These are phyloP conservation scores for Atrichornis clamosus DNA, from an alignment of 2,113 vertebrate genomes.

Conservation along the genomic window DNA sequence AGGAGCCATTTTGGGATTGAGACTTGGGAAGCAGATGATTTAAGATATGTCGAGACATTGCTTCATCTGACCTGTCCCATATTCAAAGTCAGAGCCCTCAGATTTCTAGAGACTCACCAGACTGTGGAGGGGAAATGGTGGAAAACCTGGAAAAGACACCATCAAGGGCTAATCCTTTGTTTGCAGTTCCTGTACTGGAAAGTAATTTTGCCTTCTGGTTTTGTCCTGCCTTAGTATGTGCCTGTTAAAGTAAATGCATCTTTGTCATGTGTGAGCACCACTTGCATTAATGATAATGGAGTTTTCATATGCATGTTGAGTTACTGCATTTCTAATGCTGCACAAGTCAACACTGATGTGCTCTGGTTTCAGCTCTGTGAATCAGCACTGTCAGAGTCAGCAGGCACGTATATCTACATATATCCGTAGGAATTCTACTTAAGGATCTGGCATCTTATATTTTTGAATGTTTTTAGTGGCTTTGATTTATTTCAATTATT, in stretches of 20 bases:
- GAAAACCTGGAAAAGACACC: background rate
- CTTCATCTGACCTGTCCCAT: background rate
- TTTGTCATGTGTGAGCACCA: background rate
- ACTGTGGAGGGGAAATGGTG: background rate
- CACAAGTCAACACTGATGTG: background rate
- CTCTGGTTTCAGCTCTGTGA: background rate
- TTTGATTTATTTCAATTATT: background rate
- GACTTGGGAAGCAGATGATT: background rate
- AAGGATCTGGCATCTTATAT: background rate
- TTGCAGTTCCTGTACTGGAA: background rate
- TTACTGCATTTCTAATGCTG: background rate
- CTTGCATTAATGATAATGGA: background rate
- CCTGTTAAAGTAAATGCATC: background rate
- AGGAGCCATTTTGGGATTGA: background rate
- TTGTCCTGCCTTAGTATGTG: background rate
- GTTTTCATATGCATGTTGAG: background rate
- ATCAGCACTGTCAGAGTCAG: background rate
- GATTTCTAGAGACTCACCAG: background rate
- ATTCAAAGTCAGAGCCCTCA: background rate
- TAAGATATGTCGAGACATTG: fast-evolving
- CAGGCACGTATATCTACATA: background rate
- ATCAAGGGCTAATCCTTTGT: background rate
- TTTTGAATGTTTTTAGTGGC: background rate
- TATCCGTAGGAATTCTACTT: background rate
- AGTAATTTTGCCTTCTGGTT: background rate